Evolutionary conservation across 2,888 invertebrate genomes (phyloP), one percentile per base, ranked within the genome.

Genomic region (Trisateles emortualis): DNA sequence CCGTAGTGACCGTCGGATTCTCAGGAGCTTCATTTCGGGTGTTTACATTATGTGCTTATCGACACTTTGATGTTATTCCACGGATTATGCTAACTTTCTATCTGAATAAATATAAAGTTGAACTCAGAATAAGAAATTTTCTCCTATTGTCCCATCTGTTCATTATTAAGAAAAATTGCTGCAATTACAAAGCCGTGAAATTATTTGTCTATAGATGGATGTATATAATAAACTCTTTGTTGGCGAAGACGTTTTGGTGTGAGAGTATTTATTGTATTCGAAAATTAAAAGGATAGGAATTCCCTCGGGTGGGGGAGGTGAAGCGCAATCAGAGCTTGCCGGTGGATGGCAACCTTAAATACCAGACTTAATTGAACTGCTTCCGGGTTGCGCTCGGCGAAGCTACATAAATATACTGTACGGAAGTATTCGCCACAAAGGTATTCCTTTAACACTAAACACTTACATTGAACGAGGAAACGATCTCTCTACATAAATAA

Each of bases 351-450:
- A 88, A 86, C 90, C 90, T 92, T 92, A 92, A 92, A 92, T 92
- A 89, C 91, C 91, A 90, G 83, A 83, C 88, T 90, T 92, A 92
- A 92, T 92, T 92, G 92, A 89, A 91, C 90, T 79, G 87, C 88
- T 90, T 88, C 90, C 90, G 89, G 85, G 79, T 81, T 81, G 76
- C 79, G 83, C 79, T 75, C 74, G 75, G 72, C 76, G 75, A 68
- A 69, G 80, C 83, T 87, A 87, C 86, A 87, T 88, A 90, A 90
- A 90, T 89, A 90, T 82, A 82, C 81, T 84, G 76, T 79, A 78
- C 85, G 84, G 87, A 87, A 86, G 81, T 82, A 84, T 86, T 85
- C 76, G 60, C 82, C 82, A 77, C 84, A 78, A 77, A 83, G 83
- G 81, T 84, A 87, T 89, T 87, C 83, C 85, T 87, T 83, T 85